Base-by-base conservation (phyloP, 2,888 invertebrate genomes). In the Heliothis peltigera region DNA sequence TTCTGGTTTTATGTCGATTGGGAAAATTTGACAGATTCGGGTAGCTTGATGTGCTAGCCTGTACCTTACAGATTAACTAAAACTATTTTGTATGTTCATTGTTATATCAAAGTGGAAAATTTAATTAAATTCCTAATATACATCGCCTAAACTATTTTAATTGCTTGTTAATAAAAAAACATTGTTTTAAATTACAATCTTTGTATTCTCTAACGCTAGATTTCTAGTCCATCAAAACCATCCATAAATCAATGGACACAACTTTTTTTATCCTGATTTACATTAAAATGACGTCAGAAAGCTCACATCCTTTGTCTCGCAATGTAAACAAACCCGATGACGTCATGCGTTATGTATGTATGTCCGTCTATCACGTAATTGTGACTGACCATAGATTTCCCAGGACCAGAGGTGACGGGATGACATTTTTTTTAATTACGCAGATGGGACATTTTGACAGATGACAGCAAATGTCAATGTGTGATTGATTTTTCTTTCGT, bases 401-500 rank as follows among this genome's bases (percentile, higher is more conserved):
- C 84, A 84, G 74, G 80, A 81, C 81, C 79, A 84, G 70, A 80
- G 81, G 79, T 80, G 58, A 74, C 46, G 49, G 12, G 21, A 22
- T 43, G 79, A 81, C 80, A 77, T 64, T 79, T 83, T 80, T 84
- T 83, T 83, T 78, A 76, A 75, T 47, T 35, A 47, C 19, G 60
- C 52, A 64, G 73, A 79, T 67, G 57, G 66, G 60, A 65, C 75
- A 61, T 61, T 39, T 58, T 82, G 84, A 84, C 82, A 84, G 77
- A 68, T 77, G 82, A 79, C 76, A 68, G 65, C 77, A 77, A 79
- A n/a, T 77, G 79, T 84, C 82, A 81, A 78, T 64, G 65, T 64
- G 56, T 81, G 86, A 86, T 84, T 83, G 79, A 86, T 85, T 53
- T 64, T 51, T 35, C 6, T 51, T 2, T n/a, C 2, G 18, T 1